Conservation (phyloP, 1,140 invertebrate species). For the Cyrtorhinus lividipennis region DNA sequence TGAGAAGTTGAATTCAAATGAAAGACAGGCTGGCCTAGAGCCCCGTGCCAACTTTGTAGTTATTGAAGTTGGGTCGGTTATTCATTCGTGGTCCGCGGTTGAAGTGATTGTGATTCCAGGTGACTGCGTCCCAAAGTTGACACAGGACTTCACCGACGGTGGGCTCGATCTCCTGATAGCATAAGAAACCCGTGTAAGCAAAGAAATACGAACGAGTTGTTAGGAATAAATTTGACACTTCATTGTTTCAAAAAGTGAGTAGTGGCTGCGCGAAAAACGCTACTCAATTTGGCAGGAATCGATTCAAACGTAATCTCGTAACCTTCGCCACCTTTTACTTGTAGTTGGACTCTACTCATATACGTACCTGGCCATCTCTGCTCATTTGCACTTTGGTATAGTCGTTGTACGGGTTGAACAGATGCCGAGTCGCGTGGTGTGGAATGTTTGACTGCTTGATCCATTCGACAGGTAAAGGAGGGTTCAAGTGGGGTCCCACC, state of each 20-base stretch:
- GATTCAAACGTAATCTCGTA: no score
- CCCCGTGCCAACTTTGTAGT: no score
- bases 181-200: no score
- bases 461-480: slow-evolving; percentile 33
- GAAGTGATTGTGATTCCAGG: background rate
- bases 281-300: no score
- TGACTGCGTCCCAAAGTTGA: slow-evolving; percentile 31
- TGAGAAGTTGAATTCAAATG: no score
- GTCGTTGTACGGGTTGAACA: slow-evolving; percentile 38
- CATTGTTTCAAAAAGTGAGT: no score
- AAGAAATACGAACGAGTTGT: no score
- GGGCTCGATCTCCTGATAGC: slow-evolving; percentile 36
- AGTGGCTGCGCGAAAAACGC: no score
- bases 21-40: no score
- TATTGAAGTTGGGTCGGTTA: background rate
- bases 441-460: slow-evolving; percentile 35
- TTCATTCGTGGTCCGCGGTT: background rate
- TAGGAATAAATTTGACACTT: no score
- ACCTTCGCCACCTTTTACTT: no score
- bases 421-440: slow-evolving; percentile 34
- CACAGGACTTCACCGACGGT: slow-evolving; percentile 33
- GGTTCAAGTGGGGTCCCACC: slow-evolving; percentile 25
- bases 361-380: slow-evolving; percentile 37
- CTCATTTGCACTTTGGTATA: slow-evolving; percentile 34
- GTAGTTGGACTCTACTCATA: no score